Conservation (phyloP, 2,888 invertebrate species). For the Cryptocephalus primarius region DNA sequence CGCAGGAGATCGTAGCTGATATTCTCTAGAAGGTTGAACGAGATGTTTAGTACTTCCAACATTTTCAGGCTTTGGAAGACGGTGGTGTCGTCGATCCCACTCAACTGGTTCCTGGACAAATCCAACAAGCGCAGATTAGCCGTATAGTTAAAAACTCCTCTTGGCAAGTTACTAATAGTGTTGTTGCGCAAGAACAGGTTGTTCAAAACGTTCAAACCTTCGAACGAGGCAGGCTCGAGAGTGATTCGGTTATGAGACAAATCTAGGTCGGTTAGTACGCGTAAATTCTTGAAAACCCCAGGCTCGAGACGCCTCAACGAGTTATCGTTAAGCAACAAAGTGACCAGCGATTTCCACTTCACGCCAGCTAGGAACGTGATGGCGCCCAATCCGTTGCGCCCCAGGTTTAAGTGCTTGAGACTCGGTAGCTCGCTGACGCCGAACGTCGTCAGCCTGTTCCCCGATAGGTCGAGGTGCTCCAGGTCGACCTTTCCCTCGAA, state of each 20-base stretch:
- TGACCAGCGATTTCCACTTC: slow-evolving; percentile 10
- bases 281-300: slow-evolving; percentile 11
- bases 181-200: slow-evolving; percentile 22
- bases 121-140: slow-evolving; percentile 23
- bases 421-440: slow-evolving; percentile 14
- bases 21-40: slow-evolving; percentile 24
- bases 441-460: slow-evolving; percentile 16
- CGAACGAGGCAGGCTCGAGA: slow-evolving; percentile 16
- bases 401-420: slow-evolving; percentile 18
- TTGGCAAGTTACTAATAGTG: slow-evolving; percentile 18
- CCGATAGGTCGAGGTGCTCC: slow-evolving; percentile 15
- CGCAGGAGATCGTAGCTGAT: slow-evolving; percentile 23
- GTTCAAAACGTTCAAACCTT: slow-evolving; percentile 14
- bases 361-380: slow-evolving; percentile 10
- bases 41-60: slow-evolving; percentile 27
- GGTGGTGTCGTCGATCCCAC: slow-evolving; percentile 6
- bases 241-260: slow-evolving; percentile 20
- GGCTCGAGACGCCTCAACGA: slow-evolving; percentile 11
- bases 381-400: slow-evolving; percentile 16
- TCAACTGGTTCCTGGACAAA: slow-evolving; percentile 24
- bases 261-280: slow-evolving; percentile 14
- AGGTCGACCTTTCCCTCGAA: slow-evolving; percentile 16
- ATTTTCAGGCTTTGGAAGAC: slow-evolving; percentile 19
- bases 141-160: slow-evolving; percentile 17
- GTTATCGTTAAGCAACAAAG: slow-evolving; percentile 19